A percentile compares a stretch with the other conserved stretches of the same genome.
Evolutionary conservation across 2,888 invertebrate species (phyloP).

Genomic region (Oxystoma pomonae): DNA sequence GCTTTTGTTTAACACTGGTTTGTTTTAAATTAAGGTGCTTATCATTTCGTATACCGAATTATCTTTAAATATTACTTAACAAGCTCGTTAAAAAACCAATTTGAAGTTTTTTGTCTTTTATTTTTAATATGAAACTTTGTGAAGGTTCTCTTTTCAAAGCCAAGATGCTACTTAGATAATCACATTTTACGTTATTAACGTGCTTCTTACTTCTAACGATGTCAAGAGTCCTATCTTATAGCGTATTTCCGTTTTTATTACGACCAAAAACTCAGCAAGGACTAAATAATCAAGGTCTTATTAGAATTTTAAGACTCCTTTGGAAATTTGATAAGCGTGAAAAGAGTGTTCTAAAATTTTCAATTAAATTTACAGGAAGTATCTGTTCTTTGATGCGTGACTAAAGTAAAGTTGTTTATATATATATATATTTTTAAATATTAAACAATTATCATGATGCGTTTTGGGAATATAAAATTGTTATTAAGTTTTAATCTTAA

Average conservation of each 20-base stretch:
- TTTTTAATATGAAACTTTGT: background rate
- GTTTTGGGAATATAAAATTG: too few relatives aligned
- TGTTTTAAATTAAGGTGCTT: too few relatives aligned
- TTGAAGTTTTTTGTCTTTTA: background rate
- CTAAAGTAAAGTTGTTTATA: too few relatives aligned
- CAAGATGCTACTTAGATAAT: background rate
- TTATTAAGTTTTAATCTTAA: too few relatives aligned
- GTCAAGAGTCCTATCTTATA: background rate
- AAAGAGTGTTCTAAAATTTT: background rate
- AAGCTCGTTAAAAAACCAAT: too few relatives aligned
- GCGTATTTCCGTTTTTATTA: background rate
- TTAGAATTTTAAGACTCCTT: background rate
- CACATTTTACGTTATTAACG: background rate
- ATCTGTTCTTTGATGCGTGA: too few relatives aligned
- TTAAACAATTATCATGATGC: too few relatives aligned
- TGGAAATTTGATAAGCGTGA: background rate
- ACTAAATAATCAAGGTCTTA: background rate
- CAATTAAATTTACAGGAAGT: too few relatives aligned
- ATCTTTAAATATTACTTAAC: too few relatives aligned
- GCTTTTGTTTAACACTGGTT: too few relatives aligned
- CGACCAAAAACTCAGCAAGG: background rate
- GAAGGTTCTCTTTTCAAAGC: background rate
- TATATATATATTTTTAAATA: too few relatives aligned
- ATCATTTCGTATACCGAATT: too few relatives aligned
- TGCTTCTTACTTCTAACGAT: background rate